Evolutionary conservation across 92 coral and sea anemone genomes (phyloP).

Genomic region (Desmophyllum pertusum): DNA sequence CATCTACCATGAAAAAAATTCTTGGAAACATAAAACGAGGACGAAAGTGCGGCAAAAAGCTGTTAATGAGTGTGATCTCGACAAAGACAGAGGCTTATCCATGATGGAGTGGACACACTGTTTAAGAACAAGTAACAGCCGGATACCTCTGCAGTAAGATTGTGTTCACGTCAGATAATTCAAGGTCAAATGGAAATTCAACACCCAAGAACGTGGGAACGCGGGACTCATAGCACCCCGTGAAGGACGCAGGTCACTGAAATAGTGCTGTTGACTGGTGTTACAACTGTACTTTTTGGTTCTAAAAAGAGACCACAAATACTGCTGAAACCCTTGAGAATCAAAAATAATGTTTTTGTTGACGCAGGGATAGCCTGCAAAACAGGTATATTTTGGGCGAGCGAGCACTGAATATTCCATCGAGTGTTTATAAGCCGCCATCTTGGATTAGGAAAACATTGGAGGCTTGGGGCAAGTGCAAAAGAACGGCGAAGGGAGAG

Average conservation of each 20-base stretch:
- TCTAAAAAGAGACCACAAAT: background rate
- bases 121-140: conserved; percentile 33
- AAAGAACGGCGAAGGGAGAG: no score
- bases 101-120: conserved; percentile 87
- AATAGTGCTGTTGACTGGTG: background rate
- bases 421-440: no score
- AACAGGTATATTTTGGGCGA: no score
- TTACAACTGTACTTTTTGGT: background rate
- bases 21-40: conserved; percentile 88
- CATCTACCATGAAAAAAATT: conserved; percentile 74
- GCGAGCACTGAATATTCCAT: no score
- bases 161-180: background rate
- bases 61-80: conserved; percentile 79
- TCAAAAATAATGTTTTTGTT: no score
- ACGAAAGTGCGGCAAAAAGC: conserved; percentile 89
- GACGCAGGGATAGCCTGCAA: no score
- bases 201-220: background rate
- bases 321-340: background rate
- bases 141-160: conserved; percentile 36
- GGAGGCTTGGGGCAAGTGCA: no score
- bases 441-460: no score
- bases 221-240: background rate
- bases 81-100: conserved; percentile 80
- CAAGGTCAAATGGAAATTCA: background rate
- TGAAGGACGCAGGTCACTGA: background rate